A percentile compares a stretch with the other conserved stretches of the same genome.
Evolutionary conservation across 2,888 invertebrate species (phyloP).

Genomic region (Drosophila yooni): DNA sequence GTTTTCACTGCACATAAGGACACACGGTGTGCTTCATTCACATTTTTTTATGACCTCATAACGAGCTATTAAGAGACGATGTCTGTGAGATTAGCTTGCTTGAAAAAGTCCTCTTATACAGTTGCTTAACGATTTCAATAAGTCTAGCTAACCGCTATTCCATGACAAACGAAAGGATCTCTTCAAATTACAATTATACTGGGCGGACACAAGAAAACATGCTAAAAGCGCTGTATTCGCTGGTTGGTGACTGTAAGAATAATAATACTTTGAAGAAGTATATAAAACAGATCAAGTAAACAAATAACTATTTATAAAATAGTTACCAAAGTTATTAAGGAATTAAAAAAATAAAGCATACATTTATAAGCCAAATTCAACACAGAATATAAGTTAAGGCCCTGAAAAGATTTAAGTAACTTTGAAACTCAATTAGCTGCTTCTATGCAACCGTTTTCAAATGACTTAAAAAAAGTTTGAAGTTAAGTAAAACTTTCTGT

Average conservation of each 20-base stretch:
- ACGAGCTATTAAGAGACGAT: constrained; percentile 52
- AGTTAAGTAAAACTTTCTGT: constrained; percentile 28
- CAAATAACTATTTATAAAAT: neutral
- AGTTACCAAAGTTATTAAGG: neutral
- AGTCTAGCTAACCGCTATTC: constrained; percentile 15
- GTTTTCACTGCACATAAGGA: constrained; percentile 5
- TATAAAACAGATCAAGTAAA: neutral
- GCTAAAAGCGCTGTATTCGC: neutral
- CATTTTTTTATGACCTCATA: constrained; percentile 33
- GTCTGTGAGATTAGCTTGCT: constrained; percentile 14
- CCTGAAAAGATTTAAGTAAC: neutral
- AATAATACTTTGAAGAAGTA: neutral
- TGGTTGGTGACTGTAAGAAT: neutral
- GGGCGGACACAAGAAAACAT: neutral
- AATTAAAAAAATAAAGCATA: neutral
- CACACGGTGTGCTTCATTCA: constrained; percentile 13
- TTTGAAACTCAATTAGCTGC: constrained; percentile 4
- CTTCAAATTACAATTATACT: constrained; percentile 9
- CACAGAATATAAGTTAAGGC: neutral
- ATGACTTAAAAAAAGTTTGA: constrained; percentile 11
- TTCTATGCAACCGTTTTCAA: neutral
- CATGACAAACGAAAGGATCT: neutral
- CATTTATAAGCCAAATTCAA: neutral
- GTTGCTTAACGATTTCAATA: constrained; percentile 20
- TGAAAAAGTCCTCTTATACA: constrained; percentile 7